Base-by-base conservation (phyloP, 2,113 vertebrate species). In the Ifrita kowaldi region DNA sequence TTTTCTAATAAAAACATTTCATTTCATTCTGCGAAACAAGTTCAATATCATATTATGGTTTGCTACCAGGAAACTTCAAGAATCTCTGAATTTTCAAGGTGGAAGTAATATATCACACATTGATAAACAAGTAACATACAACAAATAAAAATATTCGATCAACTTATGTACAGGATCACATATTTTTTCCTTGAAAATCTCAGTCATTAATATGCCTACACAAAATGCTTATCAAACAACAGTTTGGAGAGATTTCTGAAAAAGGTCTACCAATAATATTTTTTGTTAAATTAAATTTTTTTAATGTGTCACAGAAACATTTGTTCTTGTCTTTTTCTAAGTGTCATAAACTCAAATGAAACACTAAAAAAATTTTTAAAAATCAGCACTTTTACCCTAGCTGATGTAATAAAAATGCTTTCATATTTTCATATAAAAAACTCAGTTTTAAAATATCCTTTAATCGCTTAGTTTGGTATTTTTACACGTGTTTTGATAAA, bases 391-490 rank as follows among this genome's bases (percentile, higher is more conserved):
- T 95, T 88, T 93, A 64, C 86, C 50, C 74, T 50, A 89, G 59
- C 50, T 93, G 74, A 96, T 94, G 67, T 75, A 94, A 95, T 84
- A 97, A 97, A 97, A 94, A 88, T 20, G 7, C 73, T 94, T 94
- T 97, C 95, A 94, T 97, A 97, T 97, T 97, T 97, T 95, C 57
- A 87, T 96, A 94, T 94, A 67, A 91, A 97, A 97, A 97, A 69
- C 77, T 91, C 60, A 70, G 63, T 32, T 96, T 97, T 97, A 95
- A 97, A 90, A 94, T 93, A 71, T 88, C 90, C 94, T 97, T 97
- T 98, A 97, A 97, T 98, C 90, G 93, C 85, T 96, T 93, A 22
- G 30, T 86, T 98, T 96, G 92, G 87, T 97, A 97, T 97, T 98
- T 98, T 98, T 91, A 98, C 94, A 93, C 53, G 81, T 97, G 92